Evolutionary conservation across 2,797 vertebrate species (phyloP).

Genomic region (Astyanax mexicanus): DNA sequence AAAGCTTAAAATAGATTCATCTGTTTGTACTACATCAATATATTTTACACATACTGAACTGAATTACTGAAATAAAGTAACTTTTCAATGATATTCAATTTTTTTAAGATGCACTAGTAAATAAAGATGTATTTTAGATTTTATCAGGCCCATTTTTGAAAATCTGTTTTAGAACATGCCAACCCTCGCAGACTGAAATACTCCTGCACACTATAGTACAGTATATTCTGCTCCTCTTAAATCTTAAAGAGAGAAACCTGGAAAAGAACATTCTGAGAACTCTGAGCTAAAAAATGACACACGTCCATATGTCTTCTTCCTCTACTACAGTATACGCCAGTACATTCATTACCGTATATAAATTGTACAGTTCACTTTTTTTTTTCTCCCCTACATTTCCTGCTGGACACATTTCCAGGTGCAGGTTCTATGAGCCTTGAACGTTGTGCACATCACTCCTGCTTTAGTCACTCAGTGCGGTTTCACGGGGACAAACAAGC

Average conservation of each 20-base stretch:
- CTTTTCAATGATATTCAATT: too few species aligned
- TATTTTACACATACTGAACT: too few species aligned
- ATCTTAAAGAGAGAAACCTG: neutral
- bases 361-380: neutral
- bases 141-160: slow-evolving; percentile 32
- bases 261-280: slow-evolving; percentile 21
- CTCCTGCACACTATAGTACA: slow-evolving; percentile 20
- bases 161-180: slow-evolving; percentile 38
- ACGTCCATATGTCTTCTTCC: slow-evolving; percentile 19
- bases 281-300: slow-evolving; percentile 19
- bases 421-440: neutral
- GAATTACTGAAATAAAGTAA: too few species aligned
- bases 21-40: too few species aligned
- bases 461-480: slow-evolving; percentile 30
- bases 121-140: too few species aligned
- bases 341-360: slow-evolving; percentile 6
- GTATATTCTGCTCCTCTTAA: neutral
- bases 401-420: neutral
- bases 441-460: slow-evolving; percentile 16
- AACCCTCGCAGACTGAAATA: slow-evolving; percentile 11
- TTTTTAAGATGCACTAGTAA: too few species aligned
- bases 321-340: slow-evolving; percentile 10
- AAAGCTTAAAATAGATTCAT: too few species aligned
- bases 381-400: neutral
- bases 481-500: slow-evolving; percentile 19